Base-by-base conservation (phyloP, 2,888 invertebrate species). In the Lacanobia oleracea region DNA sequence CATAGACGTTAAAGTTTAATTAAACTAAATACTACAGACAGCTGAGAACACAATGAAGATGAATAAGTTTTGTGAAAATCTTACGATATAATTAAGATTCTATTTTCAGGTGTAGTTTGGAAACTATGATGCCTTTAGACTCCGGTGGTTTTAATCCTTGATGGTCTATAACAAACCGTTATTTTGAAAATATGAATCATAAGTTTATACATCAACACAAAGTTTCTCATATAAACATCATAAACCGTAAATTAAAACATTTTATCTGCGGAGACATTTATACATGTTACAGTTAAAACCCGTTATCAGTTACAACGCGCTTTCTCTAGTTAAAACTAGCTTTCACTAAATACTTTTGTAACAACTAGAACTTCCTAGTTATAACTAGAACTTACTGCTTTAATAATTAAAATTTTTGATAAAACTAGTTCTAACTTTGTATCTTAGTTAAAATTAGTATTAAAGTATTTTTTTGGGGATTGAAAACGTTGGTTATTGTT, bases 1-100 rank as follows among this genome's bases (percentile, higher is more conserved):
- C 61, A 50, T 64, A 60, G 79, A 79, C 70, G 59, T 62, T 72
- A 18, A 61, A 79, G 48, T 79, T 82, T 74, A 74, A 84, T 76
- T 74, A 70, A 81, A 66, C 43, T 71, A 71, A 77, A 84, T 75
- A 72, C 56, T 67, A 51, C 50, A 67, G 67, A 64, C 67, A 53
- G 54, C 61, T 50, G 43, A 65, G 54, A 67, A 73, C 27, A 80
- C 53, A 59, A 75, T 69, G 62, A 72, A 69, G 75, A 67, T 53
- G 8, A 66, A 63, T 51, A 51, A 60, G 59, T 56, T 48, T 72
- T 50, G 48, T 53, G 3, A 62, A 57, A 62, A 21, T 48, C 27
- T n/a, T 23, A 9, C 53, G 10, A 50, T n/a, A 43, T 65, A 51
- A 60, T 65, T 50, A 53, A 56, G 1, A 61, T 16, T 48, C 18